Base-by-base conservation (phyloP, 2,113 vertebrate genomes). In the Onychorhynchus coronatus region DNA sequence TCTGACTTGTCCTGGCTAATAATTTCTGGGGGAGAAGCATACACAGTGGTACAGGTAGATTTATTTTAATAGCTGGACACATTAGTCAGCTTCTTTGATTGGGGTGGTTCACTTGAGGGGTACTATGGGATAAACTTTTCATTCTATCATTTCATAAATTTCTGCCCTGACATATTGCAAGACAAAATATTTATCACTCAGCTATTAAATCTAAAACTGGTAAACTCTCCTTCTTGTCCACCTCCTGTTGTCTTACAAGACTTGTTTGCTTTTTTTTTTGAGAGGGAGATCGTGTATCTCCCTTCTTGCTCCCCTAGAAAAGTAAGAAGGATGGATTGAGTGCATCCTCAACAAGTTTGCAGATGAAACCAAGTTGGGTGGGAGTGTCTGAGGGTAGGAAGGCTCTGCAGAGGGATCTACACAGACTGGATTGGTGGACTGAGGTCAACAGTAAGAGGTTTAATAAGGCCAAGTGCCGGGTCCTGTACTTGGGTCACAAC, bases 191-290 rank as follows among this genome's bases (percentile, higher is more conserved):
- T 71, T 71, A 49, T 76, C 20, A 33, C 17, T 71, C 4, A 2
- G 56, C n/a, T 71, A 15, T 85, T 53, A 59, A 68, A 59, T 30
- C 7, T 49, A 30, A 42, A 85, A 65, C 49, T 53, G 16, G 16
- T 52, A 41, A 85, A 59, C 13, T 65, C 25, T 27, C 6, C 50
- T 52, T 52, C 25, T 25, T 28, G 50, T 52, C 25, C 50, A 28
- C 14, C 50, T 28, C 25, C 50, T 28, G 50, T 52, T 52, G 50
- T 52, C 25, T 52, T 50, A 50, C 25, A 50, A 65, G 39, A 53
- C 20, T 58, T 28, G 1, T 50, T 56, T 79, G 8, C 0, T 6
- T 42, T 63, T 62, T 39, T 15, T 16, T 44, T 15, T 16, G 3
- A 20, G 14, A 14, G 8, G 19, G 22, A 53, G 58, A 16, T 58